Evolutionary conservation across 2,888 invertebrate genomes (phyloP).

Genomic region (Phortica okadai): DNA sequence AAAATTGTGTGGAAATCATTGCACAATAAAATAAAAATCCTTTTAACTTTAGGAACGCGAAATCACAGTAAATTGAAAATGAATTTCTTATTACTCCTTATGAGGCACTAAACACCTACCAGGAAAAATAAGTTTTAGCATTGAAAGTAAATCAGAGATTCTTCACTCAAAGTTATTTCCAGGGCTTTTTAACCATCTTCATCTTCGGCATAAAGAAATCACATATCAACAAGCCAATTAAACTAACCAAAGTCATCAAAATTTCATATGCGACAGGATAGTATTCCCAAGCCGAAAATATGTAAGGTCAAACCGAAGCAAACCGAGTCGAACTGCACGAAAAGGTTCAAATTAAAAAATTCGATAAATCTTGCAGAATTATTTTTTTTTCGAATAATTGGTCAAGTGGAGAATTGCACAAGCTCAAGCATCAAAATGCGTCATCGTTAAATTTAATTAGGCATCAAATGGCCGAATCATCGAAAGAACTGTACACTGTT

Average conservation of each 20-base stretch:
- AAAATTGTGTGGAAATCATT: background rate
- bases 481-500: background rate
- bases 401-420: constrained; percentile 14
- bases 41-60: background rate
- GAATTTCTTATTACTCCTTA: background rate
- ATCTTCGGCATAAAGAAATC: background rate
- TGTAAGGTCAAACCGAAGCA: background rate
- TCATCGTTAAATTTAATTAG: constrained; percentile 74
- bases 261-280: background rate
- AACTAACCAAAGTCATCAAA: background rate
- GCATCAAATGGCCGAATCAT: constrained; percentile 69
- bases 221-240: background rate
- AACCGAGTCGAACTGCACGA: no score
- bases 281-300: background rate
- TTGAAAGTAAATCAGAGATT: background rate
- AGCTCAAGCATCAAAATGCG: constrained; percentile 41
- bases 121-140: background rate
- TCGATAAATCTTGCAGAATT: constrained; percentile 21
- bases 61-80: background rate
- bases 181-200: background rate
- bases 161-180: background rate
- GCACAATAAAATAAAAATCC: background rate
- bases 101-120: background rate
- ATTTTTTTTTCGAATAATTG: constrained; percentile 2
- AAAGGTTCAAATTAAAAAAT: background rate